Base-by-base conservation (phyloP, 53 echinoderm and acorn worm genomes). In the Holothuria scabra region DNA sequence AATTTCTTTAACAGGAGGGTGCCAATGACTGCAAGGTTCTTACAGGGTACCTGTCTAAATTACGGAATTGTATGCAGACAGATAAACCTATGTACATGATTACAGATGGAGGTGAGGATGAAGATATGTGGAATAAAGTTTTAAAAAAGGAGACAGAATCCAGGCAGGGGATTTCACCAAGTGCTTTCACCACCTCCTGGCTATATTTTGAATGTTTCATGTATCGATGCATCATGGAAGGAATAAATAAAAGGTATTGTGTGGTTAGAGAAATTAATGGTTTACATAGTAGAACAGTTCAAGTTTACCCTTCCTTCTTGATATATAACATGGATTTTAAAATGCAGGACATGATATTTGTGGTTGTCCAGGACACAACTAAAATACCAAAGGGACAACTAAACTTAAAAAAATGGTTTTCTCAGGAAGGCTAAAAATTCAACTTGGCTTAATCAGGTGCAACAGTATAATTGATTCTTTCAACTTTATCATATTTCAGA, bases 121-220 rank as follows among this genome's bases (percentile, higher is more conserved):
- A 74, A 24, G 64, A 59, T 28, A 88, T 84, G 12, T 97, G 97
- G 97, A 90, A 92, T 28, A 71, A 66, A 29, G 88, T 85, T 24
- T 62, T 92, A 46, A 86, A 87, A 29, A 52, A 81, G 21, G 92
- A 94, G 82, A 93, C 83, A 30, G 79, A 72, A 9, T n/a, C 44
- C 6, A 84, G 72, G 34, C 84, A 86, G 46, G 90, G 75, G 1
- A 84, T 85, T 4, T 88, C 91, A 5, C 88, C 95, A 22, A 92
- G 85, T 60, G 92, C 90, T 86, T 97, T 90, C 85, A 80, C 86
- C 24, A 84, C 91, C 7, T 80, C 94, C 21, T 97, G 97, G 97
- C 84, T 97, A 6, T 93, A 91, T 44, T 85, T 90, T 0, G 97
- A 94, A 84, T 97, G 94, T 61, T 90, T 85, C 83, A 94, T 94